phyloP scores from a whole-genome alignment of 1,140 invertebrate genomes.

The Drosophila mojavensis region DNA sequence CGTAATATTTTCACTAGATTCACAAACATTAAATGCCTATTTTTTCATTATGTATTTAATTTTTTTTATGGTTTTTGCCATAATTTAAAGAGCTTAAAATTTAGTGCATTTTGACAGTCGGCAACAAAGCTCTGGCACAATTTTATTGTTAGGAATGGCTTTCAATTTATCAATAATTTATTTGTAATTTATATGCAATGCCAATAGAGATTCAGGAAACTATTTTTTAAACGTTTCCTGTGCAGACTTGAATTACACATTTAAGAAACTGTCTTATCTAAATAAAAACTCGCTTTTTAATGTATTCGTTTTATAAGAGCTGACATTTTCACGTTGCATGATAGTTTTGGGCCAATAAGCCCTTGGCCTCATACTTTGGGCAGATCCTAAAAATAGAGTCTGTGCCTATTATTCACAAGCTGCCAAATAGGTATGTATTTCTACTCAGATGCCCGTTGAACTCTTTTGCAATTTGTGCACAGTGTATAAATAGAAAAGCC shows the following conservation, averaged over 20 bases:
- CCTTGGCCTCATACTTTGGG: conserved; percentile 76
- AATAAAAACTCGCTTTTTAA: no score
- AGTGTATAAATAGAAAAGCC: conserved; percentile 26
- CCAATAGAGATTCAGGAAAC: background rate
- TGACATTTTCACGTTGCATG: no score
- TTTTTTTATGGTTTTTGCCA: conserved; percentile 5
- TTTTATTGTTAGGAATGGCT: conserved; percentile 19
- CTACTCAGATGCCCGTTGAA: background rate
- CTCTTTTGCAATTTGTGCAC: background rate
- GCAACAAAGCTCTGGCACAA: conserved; percentile 22
- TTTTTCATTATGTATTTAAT: background rate
- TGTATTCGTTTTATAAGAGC: conserved; percentile 46
- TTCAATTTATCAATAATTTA: conserved; percentile 50
- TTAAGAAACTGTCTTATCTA: background rate
- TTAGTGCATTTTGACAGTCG: conserved; percentile 41
- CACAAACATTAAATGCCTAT: background rate
- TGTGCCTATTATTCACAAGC: no score
- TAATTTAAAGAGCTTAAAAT: conserved; percentile 53
- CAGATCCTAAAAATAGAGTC: no score
- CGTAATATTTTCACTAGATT: conserved; percentile 6
- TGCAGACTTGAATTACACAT: background rate
- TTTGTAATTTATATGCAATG: conserved; percentile 42
- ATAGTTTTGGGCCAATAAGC: conserved; percentile 61
- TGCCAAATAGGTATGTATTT: background rate
- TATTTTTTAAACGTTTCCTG: background rate